phyloP scores from a whole-genome alignment of 2,113 vertebrate genomes.

The Sebastes fasciatus region DNA sequence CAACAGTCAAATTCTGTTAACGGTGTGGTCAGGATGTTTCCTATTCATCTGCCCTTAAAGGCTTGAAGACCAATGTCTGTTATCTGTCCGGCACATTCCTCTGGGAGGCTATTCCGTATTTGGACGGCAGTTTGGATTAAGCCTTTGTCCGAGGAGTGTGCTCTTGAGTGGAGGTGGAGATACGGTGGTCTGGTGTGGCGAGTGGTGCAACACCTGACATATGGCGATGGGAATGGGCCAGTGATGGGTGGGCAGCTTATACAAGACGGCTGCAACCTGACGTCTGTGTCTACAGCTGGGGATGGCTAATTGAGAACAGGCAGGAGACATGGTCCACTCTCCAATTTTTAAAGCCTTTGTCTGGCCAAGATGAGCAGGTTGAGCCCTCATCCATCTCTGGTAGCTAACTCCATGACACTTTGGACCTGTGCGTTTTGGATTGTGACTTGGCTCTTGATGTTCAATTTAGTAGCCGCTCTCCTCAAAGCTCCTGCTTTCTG shows the following conservation, averaged over 20 bases:
- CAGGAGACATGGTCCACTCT: constrained; percentile 44
- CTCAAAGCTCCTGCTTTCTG: constrained; percentile 2
- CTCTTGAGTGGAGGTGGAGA: constrained; percentile 54
- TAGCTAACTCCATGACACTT: constrained; percentile 31
- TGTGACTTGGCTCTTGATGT: constrained; percentile 39
- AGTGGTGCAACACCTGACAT: constrained; percentile 52
- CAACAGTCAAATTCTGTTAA: constrained; percentile 61
- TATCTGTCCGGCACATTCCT: constrained; percentile 73
- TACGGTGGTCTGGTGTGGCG: constrained; percentile 38
- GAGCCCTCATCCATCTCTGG: constrained; percentile 51
- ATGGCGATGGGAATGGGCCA: constrained; percentile 36
- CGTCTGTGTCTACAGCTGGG: constrained; percentile 37
- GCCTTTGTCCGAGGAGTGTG: constrained; percentile 61
- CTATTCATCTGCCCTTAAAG: constrained; percentile 37
- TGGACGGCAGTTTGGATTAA: constrained; percentile 74
- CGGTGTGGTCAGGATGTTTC: constrained; percentile 67
- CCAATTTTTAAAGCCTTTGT: constrained; percentile 36
- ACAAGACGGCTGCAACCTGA: constrained; percentile 36
- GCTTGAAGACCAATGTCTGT: constrained; percentile 53
- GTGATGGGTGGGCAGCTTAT: constrained; percentile 39
- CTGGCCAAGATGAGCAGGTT: constrained; percentile 30
- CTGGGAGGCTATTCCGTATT: constrained; percentile 55
- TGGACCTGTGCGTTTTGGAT: constrained; percentile 41
- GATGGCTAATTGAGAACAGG: constrained; percentile 47
- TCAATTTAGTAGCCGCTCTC: constrained; percentile 19